phyloP scores from a whole-genome alignment of 2,888 invertebrate genomes.

The Ochropleura leucogaster region DNA sequence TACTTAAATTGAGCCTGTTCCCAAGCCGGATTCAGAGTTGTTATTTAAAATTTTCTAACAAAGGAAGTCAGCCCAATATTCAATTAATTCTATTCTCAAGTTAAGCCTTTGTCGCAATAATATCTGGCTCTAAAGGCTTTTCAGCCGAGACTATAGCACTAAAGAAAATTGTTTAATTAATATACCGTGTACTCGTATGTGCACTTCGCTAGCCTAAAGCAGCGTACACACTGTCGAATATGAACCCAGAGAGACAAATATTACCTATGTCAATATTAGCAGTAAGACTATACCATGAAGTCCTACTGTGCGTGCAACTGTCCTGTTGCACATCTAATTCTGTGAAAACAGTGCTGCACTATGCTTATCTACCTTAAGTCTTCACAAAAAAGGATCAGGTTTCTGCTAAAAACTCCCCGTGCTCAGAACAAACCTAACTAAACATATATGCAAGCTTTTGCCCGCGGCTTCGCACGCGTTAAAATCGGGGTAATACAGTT shows the following conservation, averaged over 20 bases:
- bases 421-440: neutral
- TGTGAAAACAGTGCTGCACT: neutral
- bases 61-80: slow-evolving; percentile 5
- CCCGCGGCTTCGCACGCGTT: no score
- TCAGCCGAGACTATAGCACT: neutral
- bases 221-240: neutral
- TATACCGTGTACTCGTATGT: neutral
- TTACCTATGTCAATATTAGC: neutral
- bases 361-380: no score
- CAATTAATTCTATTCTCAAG: slow-evolving; percentile 13
- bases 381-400: no score
- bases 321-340: neutral
- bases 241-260: neutral
- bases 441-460: no score
- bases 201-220: slow-evolving; percentile 7
- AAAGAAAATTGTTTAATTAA: slow-evolving; percentile 1
- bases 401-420: neutral
- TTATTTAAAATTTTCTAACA: slow-evolving; percentile 17
- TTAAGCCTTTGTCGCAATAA: slow-evolving; percentile 14
- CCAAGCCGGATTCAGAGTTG: neutral
- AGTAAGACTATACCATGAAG: neutral
- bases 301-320: neutral
- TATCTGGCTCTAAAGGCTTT: neutral
- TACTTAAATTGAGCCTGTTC: neutral
- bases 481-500: no score